Conservation (phyloP, 2,797 vertebrate species). For the Stomatorhinus walkeri region DNA sequence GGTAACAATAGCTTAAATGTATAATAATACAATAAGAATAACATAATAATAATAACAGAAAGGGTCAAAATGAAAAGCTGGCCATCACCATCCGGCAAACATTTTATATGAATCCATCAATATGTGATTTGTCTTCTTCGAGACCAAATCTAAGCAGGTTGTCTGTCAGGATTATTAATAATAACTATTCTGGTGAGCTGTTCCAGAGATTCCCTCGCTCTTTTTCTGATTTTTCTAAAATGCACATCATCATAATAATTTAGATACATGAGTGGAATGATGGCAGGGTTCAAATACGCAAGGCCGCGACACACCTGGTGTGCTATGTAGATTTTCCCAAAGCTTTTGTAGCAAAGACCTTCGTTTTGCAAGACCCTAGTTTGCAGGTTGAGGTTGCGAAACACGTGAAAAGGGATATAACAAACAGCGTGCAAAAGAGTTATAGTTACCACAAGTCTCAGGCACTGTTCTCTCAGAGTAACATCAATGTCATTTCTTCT, state of each 20-base stretch:
- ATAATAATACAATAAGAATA: neutral
- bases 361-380: constrained; percentile 47
- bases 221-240: constrained; percentile 33
- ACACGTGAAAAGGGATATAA: constrained; percentile 70
- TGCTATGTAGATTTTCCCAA: constrained; percentile 52
- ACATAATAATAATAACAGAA: neutral
- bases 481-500: constrained; percentile 48
- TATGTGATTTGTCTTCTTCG: neutral
- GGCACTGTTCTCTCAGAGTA: constrained; percentile 55
- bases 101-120: neutral
- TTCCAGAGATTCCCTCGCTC: constrained; percentile 29
- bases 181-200: neutral
- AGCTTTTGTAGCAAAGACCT: constrained; percentile 42
- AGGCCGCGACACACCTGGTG: constrained; percentile 67
- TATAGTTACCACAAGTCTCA: constrained; percentile 58
- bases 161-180: neutral
- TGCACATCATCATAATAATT: constrained; percentile 51
- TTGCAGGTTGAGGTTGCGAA: constrained; percentile 62
- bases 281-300: constrained; percentile 64
- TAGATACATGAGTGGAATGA: constrained; percentile 69
- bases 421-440: constrained; percentile 65
- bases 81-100: neutral
- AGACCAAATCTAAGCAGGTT: neutral
- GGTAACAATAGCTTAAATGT: neutral
- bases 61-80: neutral